Evolutionary conservation across 92 coral and sea anemone genomes (phyloP), one percentile per base, ranked within the genome.

Genomic region (Zoanthus solanderi): DNA sequence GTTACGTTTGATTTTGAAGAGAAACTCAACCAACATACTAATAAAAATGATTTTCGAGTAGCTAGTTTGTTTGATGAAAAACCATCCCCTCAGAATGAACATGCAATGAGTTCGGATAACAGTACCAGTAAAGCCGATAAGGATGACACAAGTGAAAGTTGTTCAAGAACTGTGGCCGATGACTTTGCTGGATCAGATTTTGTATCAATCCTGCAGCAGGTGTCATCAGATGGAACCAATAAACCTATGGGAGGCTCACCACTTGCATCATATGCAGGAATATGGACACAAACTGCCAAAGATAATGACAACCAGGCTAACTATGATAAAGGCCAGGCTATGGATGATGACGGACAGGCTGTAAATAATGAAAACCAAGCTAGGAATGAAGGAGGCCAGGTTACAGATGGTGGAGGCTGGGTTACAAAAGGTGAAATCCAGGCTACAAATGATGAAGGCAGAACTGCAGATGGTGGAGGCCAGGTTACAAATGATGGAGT

Each of bases 191-290:
- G 45, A 28, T 81, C 85, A 44, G 85, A 81, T 13, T 81, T 81
- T 28, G 47, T 66, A 17, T 42, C 85, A 23, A 68, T 81, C 23
- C 58, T 81, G 4, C 66, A 75, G 61, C 85, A 81, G 14, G 85
- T 65, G 15, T 66, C 85, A 47, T 46, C 60, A 47, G 85, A 81
- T 81, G 85, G 85, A 1, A 63, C 61, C 11, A 63, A 81, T 61
- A 81, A 81, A 10, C 16, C 85, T 12, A 17, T 77, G 82, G 82
- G 66, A 6, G 0, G 46, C 7, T 77, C 85, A 46, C 76, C 85
- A 7, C 30, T 81, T 29, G 56, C 85, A 63, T 65, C 60, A 5
- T 81, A 44, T 81, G 85, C 76, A 13, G 85, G 85, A 23, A 47
- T 81, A 81, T 81, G 85, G 85, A 4, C 85, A 66, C 75, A 46